Conservation (phyloP, 2,797 vertebrate genomes). For the Labroides dimidiatus region DNA sequence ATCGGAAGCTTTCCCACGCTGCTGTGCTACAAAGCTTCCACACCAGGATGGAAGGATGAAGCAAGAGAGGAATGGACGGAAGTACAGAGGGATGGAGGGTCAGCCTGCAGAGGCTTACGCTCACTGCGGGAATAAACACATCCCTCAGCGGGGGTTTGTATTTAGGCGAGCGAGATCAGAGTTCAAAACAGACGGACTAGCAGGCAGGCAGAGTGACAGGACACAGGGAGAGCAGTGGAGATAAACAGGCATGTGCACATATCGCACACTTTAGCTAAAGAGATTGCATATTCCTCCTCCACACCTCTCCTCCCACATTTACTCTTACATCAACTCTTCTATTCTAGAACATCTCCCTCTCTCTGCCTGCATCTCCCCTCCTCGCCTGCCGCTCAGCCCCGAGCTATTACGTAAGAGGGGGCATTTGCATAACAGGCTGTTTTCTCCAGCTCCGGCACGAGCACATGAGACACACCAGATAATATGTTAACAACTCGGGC, state of each 20-base stretch:
- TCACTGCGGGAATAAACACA: conserved; percentile 78
- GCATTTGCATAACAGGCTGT: conserved; percentile 82
- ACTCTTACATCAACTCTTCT: conserved; percentile 66
- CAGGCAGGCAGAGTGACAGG: conserved; percentile 56
- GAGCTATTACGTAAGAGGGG: conserved; percentile 76
- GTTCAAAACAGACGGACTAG: conserved; percentile 69
- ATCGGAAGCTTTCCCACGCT: conserved; percentile 84
- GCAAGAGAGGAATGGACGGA: conserved; percentile 72
- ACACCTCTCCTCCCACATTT: conserved; percentile 71
- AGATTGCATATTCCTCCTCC: conserved; percentile 68
- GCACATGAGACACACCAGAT: conserved; percentile 69
- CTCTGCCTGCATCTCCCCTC: conserved; percentile 56
- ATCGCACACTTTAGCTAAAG: conserved; percentile 52
- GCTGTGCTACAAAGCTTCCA: conserved; percentile 77
- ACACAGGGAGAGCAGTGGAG: conserved; percentile 57
- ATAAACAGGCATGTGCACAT: conserved; percentile 64
- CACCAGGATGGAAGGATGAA: conserved; percentile 77
- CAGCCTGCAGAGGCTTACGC: conserved; percentile 74
- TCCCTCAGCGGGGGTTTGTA: conserved; percentile 67
- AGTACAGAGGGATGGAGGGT: conserved; percentile 78
- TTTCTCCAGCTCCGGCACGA: conserved; percentile 68
- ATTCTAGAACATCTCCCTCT: conserved; percentile 66
- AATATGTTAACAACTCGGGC: conserved; percentile 74
- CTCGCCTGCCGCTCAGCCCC: conserved; percentile 64
- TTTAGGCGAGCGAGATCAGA: conserved; percentile 74